phyloP scores from a whole-genome alignment of 2,113 vertebrate genomes.

The Calyptomena viridis region DNA sequence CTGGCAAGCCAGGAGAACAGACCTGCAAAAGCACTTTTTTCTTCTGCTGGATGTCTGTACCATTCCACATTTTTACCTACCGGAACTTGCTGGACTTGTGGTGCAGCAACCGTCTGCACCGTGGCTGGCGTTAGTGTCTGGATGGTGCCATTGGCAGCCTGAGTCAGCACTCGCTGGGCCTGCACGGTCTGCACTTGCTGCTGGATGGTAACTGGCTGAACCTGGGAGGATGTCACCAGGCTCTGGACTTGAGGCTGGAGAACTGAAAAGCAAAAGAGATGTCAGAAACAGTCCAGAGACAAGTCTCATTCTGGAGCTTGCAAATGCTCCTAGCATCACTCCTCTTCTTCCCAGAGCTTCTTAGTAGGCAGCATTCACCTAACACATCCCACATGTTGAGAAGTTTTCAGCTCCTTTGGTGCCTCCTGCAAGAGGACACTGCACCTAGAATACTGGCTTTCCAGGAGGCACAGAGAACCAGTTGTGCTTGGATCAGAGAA shows the following conservation, averaged over 20 bases:
- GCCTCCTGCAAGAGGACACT: background rate
- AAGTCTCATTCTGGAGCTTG: background rate
- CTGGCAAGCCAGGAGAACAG: background rate
- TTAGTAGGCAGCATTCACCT: background rate
- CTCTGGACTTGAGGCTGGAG: slow-evolving; percentile 94
- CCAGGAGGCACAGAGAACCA: background rate
- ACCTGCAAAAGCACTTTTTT: background rate
- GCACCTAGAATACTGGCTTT: background rate
- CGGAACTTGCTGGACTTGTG: slow-evolving; percentile 91
- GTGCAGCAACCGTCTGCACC: slow-evolving; percentile 87
- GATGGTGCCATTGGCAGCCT: slow-evolving; percentile 85
- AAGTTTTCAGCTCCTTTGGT: background rate
- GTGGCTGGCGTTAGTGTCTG: slow-evolving; percentile 87
- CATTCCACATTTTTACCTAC: slow-evolving; percentile 9
- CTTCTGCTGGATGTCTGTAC: background rate
- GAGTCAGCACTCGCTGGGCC: slow-evolving; percentile 85
- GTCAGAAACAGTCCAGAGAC: background rate
- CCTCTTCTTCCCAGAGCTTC: background rate
- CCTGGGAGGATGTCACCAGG: slow-evolving; percentile 89
- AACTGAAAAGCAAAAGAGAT: slow-evolving; percentile 72
- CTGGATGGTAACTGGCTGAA: slow-evolving; percentile 92
- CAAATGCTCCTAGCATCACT: background rate
- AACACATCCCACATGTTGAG: background rate
- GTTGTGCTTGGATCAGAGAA: background rate
- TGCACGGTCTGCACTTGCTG: slow-evolving; percentile 86